Base-by-base conservation (phyloP, 1,140 invertebrate genomes). In the Drosophila leontia region DNA sequence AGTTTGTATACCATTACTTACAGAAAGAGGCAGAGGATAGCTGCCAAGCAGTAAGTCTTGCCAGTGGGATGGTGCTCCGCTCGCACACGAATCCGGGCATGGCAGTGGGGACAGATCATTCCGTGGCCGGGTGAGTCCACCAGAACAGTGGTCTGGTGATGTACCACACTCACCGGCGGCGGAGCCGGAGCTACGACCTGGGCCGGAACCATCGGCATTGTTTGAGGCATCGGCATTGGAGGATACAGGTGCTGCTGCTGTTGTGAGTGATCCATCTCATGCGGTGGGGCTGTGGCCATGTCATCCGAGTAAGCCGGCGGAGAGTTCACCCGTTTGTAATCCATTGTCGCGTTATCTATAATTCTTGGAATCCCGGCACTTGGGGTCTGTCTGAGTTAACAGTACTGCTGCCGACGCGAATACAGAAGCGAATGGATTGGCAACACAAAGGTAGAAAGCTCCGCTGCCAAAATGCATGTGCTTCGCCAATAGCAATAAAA, bases 71-170 rank as follows among this genome's bases (percentile, higher is more conserved):
- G 80, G 13, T 59, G 35, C n/a, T 88, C 56, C 35, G 72, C 71
- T 2, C 57, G 58, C 34, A 88, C 3, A 0, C 53, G 45, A 9
- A 84, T 44, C n/a, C 74, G 61, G 1, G 74, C 74, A 3, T 69
- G 48, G 50, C 84, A 87, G 7, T 80, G 41, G 37, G 84, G 84
- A 45, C 84, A 87, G 26, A 68, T 55, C 74, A 75, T 78, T 19
- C 80, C 83, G 0, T 51, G 55, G 0, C 65, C 61, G 1, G 35
- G 6, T 7, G 11, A 42, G 19, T 82, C 59, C 17, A 68, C 55
- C 29, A 82, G 13, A 3, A 75, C 58, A 0, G 62, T 78, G 17
- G 41, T 74, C 1, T 62, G 45, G 32, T 58, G 45, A 15, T 69
- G 59, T 7, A 65, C 34, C n/a, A 56, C 53, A 17, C 3, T 42